phyloP scores from a whole-genome alignment of 35 echinoderm and acorn worm species.

The Strongylocentrotus purpuratus region DNA sequence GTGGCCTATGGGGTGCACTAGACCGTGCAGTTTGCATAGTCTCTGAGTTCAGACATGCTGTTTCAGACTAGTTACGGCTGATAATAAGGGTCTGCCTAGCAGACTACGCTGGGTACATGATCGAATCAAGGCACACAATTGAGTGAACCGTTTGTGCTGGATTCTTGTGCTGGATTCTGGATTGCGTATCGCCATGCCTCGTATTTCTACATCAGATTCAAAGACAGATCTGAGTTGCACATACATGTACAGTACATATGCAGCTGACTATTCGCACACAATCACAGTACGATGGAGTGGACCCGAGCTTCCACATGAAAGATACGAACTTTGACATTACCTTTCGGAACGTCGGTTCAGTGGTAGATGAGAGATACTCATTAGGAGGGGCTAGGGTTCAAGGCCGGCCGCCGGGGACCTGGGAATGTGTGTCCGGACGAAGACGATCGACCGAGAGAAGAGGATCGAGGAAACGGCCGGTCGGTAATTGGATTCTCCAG shows the following conservation, averaged over 20 bases:
- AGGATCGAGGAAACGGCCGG: background rate
- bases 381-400: constrained; percentile 30
- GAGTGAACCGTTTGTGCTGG: background rate
- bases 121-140: background rate
- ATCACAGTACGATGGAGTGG: background rate
- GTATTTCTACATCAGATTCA: background rate
- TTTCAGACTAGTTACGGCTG: too few relatives aligned
- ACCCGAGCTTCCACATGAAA: background rate
- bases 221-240: background rate
- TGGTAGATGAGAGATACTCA: constrained; percentile 33
- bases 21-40: too few relatives aligned
- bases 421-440: background rate
- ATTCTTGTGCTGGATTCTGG: background rate
- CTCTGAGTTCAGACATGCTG: too few relatives aligned
- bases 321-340: constrained; percentile 3
- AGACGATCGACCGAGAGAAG: background rate
- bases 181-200: too few relatives aligned
- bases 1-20: too few relatives aligned
- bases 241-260: too few relatives aligned
- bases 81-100: too few relatives aligned
- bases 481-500: background rate
- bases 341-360: background rate
- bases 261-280: background rate
- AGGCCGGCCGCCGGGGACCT: background rate
- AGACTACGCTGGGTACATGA: background rate